These are phyloP conservation scores for Sisor rabdophorus DNA, from an alignment of 2,113 vertebrate genomes.

Conservation along the genomic window DNA sequence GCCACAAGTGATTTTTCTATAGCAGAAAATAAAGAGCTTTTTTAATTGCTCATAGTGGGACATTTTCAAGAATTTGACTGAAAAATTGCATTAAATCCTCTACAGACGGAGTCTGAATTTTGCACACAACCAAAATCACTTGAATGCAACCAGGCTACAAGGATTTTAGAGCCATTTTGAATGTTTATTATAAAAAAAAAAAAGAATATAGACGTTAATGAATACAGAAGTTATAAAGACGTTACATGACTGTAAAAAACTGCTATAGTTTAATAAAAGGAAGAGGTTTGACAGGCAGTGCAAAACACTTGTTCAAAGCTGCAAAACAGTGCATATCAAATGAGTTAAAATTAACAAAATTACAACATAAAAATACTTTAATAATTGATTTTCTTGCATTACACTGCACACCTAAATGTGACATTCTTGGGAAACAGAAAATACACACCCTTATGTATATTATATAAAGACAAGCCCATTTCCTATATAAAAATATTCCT, in stretches of 20 bases:
- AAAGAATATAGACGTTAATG: background rate
- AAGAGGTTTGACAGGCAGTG: background rate
- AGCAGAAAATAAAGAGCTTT: too few species aligned
- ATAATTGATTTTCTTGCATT: background rate
- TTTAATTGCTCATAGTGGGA: too few species aligned
- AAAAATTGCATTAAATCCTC: too few species aligned
- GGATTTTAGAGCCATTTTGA: background rate
- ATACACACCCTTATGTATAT: background rate
- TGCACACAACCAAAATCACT: too few species aligned
- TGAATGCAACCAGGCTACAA: background rate
- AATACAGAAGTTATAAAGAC: background rate
- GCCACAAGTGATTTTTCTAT: too few species aligned
- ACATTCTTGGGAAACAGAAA: background rate
- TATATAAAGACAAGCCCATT: background rate
- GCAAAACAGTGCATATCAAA: conserved; percentile 25
- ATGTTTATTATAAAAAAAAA: conserved; percentile 15
- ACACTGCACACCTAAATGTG: background rate
- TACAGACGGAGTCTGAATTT: too few species aligned
- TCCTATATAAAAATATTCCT: background rate
- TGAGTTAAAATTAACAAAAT: background rate
- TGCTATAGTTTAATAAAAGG: background rate
- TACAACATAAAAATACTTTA: background rate
- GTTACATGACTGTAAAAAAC: conserved; percentile 18
- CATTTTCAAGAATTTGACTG: too few species aligned
- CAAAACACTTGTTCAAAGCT: conserved; percentile 13